Evolutionary conservation across 2,797 vertebrate genomes (phyloP), one percentile per base, ranked within the genome.

Genomic region (Pseudocheirus occidentalis): DNA sequence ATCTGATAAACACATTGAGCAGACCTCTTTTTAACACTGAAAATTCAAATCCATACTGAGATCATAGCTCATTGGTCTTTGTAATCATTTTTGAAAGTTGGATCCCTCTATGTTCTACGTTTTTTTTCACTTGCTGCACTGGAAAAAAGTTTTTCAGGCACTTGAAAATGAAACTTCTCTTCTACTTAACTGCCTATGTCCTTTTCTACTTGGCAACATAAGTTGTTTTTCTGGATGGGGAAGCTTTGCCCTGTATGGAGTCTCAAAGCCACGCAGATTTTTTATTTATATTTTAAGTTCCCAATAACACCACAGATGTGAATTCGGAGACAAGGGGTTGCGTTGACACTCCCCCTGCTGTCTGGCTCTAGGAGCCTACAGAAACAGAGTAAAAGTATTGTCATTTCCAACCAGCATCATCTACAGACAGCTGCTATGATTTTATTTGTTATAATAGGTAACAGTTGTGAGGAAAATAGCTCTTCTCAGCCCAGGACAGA

Each of bases 371-470:
- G 24, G 97, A 96, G 92, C 58, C 46, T 92, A 93, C 56, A 94
- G 73, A 96, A 90, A 92, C 46, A 97, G 73, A 87, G 92, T 93
- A 97, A 97, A 96, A 95, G 94, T 52, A 94, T 24, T 95, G 66
- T 95, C 91, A 95, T 96, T 94, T 96, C 95, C 96, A 96, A 95
- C n/a, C 93, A 96, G 46, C 92, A 46, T 92, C 91, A 56, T 94
- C 90, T 96, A 62, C 92, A 95, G 94, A 98, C 90, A 97, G 97
- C 53, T 95, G 28, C 94, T 90, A 56, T 94, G 93, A 96, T 92
- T 95, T 89, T 93, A 81, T 46, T 95, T 93, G 57, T 91, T 95
- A 56, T 89, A 96, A 94, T 29, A 96, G 96, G 92, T 95, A 95
- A 94, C 92, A 95, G 73, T 94, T 95, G 94, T 93, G 62, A 95